These are phyloP conservation scores for Luperina nickerlii DNA, from an alignment of 2,888 invertebrate genomes.

Conservation along the genomic window DNA sequence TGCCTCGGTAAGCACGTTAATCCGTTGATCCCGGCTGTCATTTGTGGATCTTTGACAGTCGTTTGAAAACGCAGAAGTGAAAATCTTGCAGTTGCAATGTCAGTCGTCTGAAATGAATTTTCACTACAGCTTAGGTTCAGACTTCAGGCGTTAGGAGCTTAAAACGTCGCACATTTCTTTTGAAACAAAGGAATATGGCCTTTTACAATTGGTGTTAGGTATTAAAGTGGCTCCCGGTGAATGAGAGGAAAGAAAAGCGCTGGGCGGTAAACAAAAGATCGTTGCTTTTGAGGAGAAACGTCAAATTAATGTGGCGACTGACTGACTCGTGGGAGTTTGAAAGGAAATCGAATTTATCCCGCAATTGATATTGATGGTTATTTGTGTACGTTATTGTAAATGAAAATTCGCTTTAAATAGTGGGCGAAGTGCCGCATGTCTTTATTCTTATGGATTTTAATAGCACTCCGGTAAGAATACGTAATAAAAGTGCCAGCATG, in stretches of 20 bases:
- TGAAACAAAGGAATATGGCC: constrained; percentile 43
- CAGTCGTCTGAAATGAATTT: constrained; percentile 57
- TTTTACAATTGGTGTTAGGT: constrained; percentile 45
- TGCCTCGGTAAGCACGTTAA: too few relatives aligned
- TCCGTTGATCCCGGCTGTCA: too few relatives aligned
- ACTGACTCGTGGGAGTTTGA: constrained; percentile 15
- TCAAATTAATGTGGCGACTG: constrained; percentile 47
- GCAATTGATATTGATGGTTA: constrained; percentile 13
- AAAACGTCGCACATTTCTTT: constrained; percentile 10
- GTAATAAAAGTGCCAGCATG: neutral
- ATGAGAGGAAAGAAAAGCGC: constrained; percentile 23
- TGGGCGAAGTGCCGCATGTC: neutral
- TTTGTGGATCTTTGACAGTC: too few relatives aligned
- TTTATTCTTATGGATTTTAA: neutral
- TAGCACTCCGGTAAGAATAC: neutral
- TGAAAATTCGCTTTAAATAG: constrained; percentile 14
- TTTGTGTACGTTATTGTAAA: constrained; percentile 15
- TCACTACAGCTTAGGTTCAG: constrained; percentile 44
- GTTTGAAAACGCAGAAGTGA: constrained; percentile 19
- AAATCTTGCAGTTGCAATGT: constrained; percentile 41
- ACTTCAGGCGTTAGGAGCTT: constrained; percentile 35
- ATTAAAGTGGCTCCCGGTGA: constrained; percentile 25
- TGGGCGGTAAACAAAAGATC: constrained; percentile 67
- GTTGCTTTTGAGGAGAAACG: constrained; percentile 63
- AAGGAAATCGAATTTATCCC: constrained; percentile 33